A percentile compares a stretch with the other conserved stretches of the same genome.
These are phyloP conservation scores for Schizopygopsis malacanthus DNA, from an alignment of 2,797 vertebrate genomes.

Conservation along the genomic window DNA sequence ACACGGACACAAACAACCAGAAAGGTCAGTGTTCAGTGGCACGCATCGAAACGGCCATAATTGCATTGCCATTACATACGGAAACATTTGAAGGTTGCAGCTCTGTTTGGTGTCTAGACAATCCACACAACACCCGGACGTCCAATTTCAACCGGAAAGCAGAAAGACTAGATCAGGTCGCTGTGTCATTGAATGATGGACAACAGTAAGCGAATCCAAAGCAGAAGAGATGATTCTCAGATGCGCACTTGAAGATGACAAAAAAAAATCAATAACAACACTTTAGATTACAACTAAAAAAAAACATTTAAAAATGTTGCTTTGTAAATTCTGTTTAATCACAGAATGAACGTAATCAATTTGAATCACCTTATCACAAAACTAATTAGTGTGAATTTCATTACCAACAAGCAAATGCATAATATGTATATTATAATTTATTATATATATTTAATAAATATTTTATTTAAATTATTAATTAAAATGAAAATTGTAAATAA, in stretches of 20 bases:
- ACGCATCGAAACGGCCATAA: slow-evolving; percentile 8
- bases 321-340: not conserved
- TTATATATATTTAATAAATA: not conserved
- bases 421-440: not conserved
- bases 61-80: slow-evolving; percentile 31
- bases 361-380: not conserved
- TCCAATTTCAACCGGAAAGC: slow-evolving; percentile 15
- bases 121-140: slow-evolving; percentile 9
- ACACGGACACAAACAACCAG: slow-evolving; percentile 8
- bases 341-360: not conserved
- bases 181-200: slow-evolving; percentile 29
- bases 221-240: slow-evolving; percentile 1
- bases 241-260: not conserved
- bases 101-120: slow-evolving; percentile 28
- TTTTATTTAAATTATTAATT: not conserved
- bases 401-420: not conserved
- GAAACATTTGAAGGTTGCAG: slow-evolving; percentile 21
- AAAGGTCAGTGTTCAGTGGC: slow-evolving; percentile 13
- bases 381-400: not conserved
- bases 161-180: slow-evolving; percentile 23
- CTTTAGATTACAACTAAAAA: not conserved
- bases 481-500: too few relatives aligned
- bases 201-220: not conserved
- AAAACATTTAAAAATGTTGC: not conserved
- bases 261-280: not conserved